phyloP scores from a whole-genome alignment of 2,113 vertebrate species.

The Thermophis baileyi region DNA sequence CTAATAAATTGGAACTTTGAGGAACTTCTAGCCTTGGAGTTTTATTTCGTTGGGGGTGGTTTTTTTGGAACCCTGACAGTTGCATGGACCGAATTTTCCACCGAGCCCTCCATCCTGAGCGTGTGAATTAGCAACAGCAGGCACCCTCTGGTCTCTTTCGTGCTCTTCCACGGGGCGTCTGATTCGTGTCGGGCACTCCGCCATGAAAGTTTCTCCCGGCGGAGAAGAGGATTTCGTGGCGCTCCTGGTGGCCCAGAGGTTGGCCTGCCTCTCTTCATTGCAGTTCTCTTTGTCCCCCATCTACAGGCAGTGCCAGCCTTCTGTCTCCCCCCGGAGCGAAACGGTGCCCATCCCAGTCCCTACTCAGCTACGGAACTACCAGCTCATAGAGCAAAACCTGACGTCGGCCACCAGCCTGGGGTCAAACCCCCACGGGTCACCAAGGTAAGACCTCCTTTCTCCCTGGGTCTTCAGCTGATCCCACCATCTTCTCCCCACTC shows the following conservation, averaged over 20 bases:
- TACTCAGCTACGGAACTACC: slow-evolving; percentile 94
- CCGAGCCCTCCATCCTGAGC: neutral
- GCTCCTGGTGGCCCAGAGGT: slow-evolving; percentile 27
- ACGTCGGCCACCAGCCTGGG: slow-evolving; percentile 79
- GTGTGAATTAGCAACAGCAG: neutral
- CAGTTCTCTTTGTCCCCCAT: slow-evolving; percentile 34
- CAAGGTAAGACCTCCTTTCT: slow-evolving; percentile 76
- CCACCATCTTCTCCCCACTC: neutral
- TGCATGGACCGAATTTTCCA: slow-evolving; percentile 1
- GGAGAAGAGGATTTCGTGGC: neutral
- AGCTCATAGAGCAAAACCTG: slow-evolving; percentile 96
- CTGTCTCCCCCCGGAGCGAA: slow-evolving; percentile 83
- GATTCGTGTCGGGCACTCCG: no score
- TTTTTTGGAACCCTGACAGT: no score
- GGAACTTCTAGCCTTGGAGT: no score
- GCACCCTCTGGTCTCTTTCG: neutral
- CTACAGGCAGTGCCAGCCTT: slow-evolving; percentile 80
- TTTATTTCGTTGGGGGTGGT: no score
- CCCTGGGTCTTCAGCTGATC: neutral
- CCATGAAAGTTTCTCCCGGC: neutral
- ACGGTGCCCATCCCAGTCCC: slow-evolving; percentile 93
- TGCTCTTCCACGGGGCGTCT: neutral
- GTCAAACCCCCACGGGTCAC: slow-evolving; percentile 81
- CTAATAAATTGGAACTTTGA: no score
- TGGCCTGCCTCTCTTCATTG: slow-evolving; percentile 31